Base-by-base conservation (phyloP, 1,140 invertebrate genomes). In the Venturia canescens region DNA sequence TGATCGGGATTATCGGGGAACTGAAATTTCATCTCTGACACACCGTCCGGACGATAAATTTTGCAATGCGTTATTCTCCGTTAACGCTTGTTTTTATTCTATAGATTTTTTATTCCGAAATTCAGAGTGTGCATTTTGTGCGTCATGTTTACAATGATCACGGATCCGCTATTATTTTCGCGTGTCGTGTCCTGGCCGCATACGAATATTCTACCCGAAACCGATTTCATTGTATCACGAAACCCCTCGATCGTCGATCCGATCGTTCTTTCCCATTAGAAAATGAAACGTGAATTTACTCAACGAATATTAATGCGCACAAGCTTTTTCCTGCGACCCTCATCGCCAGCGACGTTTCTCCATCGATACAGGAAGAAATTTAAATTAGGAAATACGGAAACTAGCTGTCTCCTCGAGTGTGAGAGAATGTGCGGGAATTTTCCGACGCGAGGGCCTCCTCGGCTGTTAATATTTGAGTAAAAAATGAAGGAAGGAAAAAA, bases 391-490 rank as follows among this genome's bases (percentile, higher is more conserved):
- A 29, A 66, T 66, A 27, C 26, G 60, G 60, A 66, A 23, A 66
- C 21, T 1, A 23, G 23, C 23, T 66, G 53, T 57, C 4, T 27
- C 23, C 9, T 29, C 1, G 60, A 66, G 23, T 23, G 60, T 66
- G 53, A n/a, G 53, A n/a, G 60, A 6, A 15, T 66, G 23, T 18
- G 60, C 23, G 23, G 4, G 21, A 1, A 57, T 23, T 57, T 21
- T 1, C 18, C 53, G 53, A 3, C 21, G 53, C 9, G 21, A 57
- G n/a, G 53, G 53, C 0, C 27, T 23, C 23, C 60, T 27, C 1
- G 74, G 27, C 66, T 78, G 69, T 78, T 78, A 78, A 67, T 78
- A 78, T 66, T 67, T 44, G 50, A 29, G 53, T 13, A 66, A 38
- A 63, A 63, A 78, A 6, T 38, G 57, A 78, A 44, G 34, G 34